Evolutionary conservation across 2,797 vertebrate species (phyloP), one percentile per base, ranked within the genome.

Genomic region (Tadarida brasiliensis): DNA sequence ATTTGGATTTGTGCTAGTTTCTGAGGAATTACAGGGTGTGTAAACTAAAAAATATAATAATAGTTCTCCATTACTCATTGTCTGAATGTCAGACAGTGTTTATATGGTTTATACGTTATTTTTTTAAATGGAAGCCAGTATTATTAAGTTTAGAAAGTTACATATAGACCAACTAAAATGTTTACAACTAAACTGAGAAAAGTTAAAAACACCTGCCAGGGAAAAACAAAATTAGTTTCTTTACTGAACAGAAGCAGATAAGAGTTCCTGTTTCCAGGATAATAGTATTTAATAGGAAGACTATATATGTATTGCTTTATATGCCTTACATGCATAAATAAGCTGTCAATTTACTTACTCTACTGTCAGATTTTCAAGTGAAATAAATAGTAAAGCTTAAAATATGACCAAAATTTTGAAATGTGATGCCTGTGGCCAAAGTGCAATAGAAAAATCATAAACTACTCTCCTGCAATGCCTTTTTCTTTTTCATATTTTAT

Each of bases 231-330:
- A 65, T 30, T 70, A 14, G 24, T 87, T 78, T 94, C 44, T 90
- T 95, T 92, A 78, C 12, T 84, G 70, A 95, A 68, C 80, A 73
- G 73, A 73, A 78, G 16, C 44, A 57, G 39, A 91, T 35, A 77
- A 77, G 24, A 86, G 30, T 51, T 89, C 54, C 57, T 86, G 17
- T 83, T 63, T 87, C 51, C 26, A 83, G 51, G 7, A 57, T 24
- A 89, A 47, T 61, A 71, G 65, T 77, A n/a, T 93, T 91, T 95
- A 77, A 57, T 17, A 92, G 14, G 12, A 93, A 91, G 51, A 51
- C 12, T 49, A 81, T 30, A 59, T 54, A 44, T 67, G 12, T 54
- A 65, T 85, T 5, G 1, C 20, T 17, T 95, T 91, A 39, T 82
- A 54, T 57, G 33, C 17, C 20, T 63, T 80, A 35, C 2, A 35